A percentile compares a stretch with the other conserved stretches of the same genome.
These are phyloP conservation scores for Anthopleura xanthogrammica DNA, from an alignment of 92 coral and sea anemone genomes.

Conservation along the genomic window DNA sequence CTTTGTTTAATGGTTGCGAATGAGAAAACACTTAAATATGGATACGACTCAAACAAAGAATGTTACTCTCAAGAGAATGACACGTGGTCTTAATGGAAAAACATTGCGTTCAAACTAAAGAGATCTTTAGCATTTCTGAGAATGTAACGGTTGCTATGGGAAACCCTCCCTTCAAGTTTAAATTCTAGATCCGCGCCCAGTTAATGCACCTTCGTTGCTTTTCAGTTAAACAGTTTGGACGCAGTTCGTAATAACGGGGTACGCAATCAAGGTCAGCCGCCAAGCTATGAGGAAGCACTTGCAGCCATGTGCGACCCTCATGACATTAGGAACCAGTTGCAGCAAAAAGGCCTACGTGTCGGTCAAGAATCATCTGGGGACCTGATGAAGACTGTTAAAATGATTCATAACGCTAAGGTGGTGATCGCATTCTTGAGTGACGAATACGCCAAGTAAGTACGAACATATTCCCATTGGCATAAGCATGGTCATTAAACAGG, in stretches of 20 bases:
- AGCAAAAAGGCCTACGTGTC: slow-evolving; percentile 59
- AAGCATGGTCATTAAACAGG: neutral
- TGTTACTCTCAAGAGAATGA: too few relatives aligned
- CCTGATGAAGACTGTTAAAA: slow-evolving; percentile 61
- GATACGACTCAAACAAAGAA: too few relatives aligned
- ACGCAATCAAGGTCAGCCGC: slow-evolving; percentile 45
- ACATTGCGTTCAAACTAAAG: too few relatives aligned
- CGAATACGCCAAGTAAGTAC: slow-evolving; percentile 74
- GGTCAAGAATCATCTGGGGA: slow-evolving; percentile 48
- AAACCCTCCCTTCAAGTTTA: too few relatives aligned
- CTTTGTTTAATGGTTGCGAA: too few relatives aligned
- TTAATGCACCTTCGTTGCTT: neutral
- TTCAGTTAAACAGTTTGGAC: slow-evolving; percentile 67
- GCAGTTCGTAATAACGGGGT: slow-evolving; percentile 77
- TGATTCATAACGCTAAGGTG: slow-evolving; percentile 78
- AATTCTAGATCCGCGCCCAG: too few relatives aligned
- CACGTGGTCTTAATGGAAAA: too few relatives aligned
- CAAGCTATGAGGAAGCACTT: slow-evolving; percentile 72
- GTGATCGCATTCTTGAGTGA: slow-evolving; percentile 90
- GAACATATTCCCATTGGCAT: neutral
- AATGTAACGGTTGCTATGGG: too few relatives aligned
- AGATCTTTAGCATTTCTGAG: too few relatives aligned
- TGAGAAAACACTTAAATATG: too few relatives aligned
- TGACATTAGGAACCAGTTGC: slow-evolving; percentile 59
- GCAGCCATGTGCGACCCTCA: slow-evolving; percentile 69